A percentile compares a stretch with the other conserved stretches of the same genome.
These are phyloP conservation scores for Arctia plantaginis DNA, from an alignment of 2,888 invertebrate genomes.

Conservation along the genomic window DNA sequence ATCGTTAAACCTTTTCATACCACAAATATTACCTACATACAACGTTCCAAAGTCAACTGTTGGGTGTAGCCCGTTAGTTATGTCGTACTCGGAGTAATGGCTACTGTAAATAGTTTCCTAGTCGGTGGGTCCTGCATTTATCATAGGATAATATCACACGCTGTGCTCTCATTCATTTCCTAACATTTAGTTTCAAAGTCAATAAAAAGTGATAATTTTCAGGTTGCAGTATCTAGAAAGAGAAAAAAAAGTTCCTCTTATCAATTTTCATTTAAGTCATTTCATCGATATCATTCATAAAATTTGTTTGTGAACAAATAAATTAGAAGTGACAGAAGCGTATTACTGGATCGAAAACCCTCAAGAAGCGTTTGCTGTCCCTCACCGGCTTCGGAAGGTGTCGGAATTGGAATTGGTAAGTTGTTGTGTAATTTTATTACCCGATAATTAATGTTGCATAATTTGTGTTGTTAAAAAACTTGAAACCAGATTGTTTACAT, in stretches of 20 bases:
- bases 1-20: background rate
- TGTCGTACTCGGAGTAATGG: background rate
- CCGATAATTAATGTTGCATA: no score
- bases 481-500: no score
- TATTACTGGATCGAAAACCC: background rate
- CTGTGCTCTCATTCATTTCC: background rate
- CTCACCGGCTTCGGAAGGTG: background rate
- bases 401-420: background rate
- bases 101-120: background rate
- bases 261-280: background rate
- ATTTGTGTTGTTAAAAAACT: no score
- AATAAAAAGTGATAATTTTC: background rate
- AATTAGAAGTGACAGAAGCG: background rate
- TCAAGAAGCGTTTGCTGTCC: background rate
- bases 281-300: background rate
- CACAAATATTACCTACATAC: background rate
- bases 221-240: background rate
- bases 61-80: background rate
- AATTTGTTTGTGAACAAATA: background rate
- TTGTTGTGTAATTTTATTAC: no score
- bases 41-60: background rate
- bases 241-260: no score
- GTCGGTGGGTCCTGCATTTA: background rate
- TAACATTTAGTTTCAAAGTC: background rate
- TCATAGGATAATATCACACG: background rate